Evolutionary conservation across 2,113 vertebrate species (phyloP), one percentile per base, ranked within the genome.

Genomic region (Sander lucioperca): DNA sequence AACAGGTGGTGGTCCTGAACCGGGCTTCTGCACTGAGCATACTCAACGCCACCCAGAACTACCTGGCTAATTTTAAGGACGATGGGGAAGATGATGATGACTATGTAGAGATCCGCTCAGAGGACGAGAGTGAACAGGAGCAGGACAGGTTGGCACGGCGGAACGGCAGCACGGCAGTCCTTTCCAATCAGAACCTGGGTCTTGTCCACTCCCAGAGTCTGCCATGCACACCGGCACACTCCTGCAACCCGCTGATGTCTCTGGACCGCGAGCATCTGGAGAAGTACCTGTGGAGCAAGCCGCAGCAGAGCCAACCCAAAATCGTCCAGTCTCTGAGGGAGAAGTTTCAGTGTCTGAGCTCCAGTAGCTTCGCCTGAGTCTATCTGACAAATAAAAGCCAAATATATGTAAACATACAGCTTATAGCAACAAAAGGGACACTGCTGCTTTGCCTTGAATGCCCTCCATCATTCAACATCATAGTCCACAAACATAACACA

Each of bases 321-420:
- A 96, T 99, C 33, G 97, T 97, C 76, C 98, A 98, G 87, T 98
- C 98, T 36, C 92, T 99, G 89, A 95, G 98, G 81, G 98, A 99
- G 71, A 99, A 99, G 91, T 97, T 99, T 85, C 98, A 99, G 76
- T 99, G 98, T 96, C 96, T 99, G 79, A 98, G 98, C 85, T 99
- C 98, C 58, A 99, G 97, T 88, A 99, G 98, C 86, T 99, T 99
- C 79, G 97, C 93, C 57, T 94, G 78, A 93, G 50, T 61, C 64
- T 30, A 4, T n/a, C 16, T 6, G 27, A 65, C 23, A 45, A 85
- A 79, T 43, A 62, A 71, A 91, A 84, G 77, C 84, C 86, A 86
- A 91, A 89, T 79, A 69, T 77, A 74, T 21, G 15, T 61, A 39
- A 58, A 82, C 21, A 59, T 30, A 74, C 77, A 79, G 54, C 58